These are phyloP conservation scores for Coregonus sp. DNA, from an alignment of 2,797 vertebrate genomes.

Conservation along the genomic window DNA sequence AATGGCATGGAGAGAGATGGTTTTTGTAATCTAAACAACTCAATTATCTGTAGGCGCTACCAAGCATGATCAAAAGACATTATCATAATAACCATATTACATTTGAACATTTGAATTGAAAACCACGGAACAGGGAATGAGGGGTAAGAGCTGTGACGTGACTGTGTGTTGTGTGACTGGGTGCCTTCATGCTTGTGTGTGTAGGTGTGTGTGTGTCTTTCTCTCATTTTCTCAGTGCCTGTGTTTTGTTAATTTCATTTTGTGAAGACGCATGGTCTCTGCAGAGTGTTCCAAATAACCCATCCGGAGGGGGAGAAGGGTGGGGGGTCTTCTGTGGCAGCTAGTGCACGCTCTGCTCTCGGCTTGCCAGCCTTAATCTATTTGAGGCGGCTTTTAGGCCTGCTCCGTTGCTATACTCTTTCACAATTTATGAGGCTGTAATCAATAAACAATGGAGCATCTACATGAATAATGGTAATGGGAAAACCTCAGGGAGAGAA, in stretches of 20 bases:
- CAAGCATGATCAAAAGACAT: conserved; percentile 49
- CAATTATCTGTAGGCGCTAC: conserved; percentile 42
- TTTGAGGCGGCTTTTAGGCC: conserved; percentile 55
- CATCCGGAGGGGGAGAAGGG: not conserved
- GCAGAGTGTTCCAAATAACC: not conserved
- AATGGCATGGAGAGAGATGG: conserved; percentile 37
- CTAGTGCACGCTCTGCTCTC: not conserved
- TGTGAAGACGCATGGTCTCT: conserved; percentile 7
- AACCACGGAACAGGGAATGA: conserved; percentile 4
- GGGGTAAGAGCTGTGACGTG: conserved; percentile 17
- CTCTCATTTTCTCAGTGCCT: not conserved
- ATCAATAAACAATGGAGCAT: conserved; percentile 76
- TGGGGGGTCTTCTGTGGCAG: not conserved
- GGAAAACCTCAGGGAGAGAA: conserved; percentile 36
- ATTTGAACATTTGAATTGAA: conserved; percentile 39
- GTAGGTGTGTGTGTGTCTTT: not conserved
- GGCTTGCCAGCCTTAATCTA: conserved; percentile 51
- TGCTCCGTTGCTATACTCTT: conserved; percentile 58
- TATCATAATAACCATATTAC: conserved; percentile 34
- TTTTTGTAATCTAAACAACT: conserved; percentile 56
- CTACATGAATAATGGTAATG: conserved; percentile 62
- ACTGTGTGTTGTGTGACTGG: not conserved
- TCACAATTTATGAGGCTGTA: conserved; percentile 72
- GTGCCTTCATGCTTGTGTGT: not conserved
- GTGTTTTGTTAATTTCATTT: not conserved